Evolutionary conservation across 2,797 vertebrate genomes (phyloP).

Genomic region (Falco peregrinus): DNA sequence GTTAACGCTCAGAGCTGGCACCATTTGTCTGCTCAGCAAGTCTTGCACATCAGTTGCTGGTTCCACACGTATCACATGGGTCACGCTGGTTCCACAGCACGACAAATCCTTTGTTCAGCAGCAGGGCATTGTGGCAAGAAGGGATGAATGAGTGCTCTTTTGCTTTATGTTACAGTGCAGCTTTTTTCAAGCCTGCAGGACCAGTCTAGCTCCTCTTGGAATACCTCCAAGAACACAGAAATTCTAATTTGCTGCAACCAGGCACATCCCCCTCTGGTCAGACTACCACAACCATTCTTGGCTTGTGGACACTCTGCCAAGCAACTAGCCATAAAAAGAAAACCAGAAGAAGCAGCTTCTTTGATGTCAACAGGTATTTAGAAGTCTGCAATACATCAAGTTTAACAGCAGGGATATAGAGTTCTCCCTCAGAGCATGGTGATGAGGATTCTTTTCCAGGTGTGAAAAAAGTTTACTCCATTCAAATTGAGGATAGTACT

Average conservation of each 20-base stretch:
- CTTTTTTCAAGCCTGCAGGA: background rate
- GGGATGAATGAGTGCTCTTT: background rate
- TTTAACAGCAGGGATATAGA: background rate
- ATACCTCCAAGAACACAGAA: background rate
- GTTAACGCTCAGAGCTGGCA: background rate
- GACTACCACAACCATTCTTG: background rate
- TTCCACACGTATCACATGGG: background rate
- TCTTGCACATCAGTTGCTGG: background rate
- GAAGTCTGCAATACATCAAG: background rate
- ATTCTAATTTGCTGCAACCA: background rate
- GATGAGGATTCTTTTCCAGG: background rate
- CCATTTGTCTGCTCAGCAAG: background rate
- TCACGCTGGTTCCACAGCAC: background rate
- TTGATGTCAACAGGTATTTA: background rate
- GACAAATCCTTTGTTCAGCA: background rate
- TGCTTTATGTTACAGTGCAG: background rate
- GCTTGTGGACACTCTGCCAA: background rate
- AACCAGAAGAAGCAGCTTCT: background rate
- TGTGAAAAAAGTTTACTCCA: background rate
- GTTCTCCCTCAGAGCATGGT: accelerated
- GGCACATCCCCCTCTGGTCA: background rate
- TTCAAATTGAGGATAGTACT: background rate
- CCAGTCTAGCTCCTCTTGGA: background rate
- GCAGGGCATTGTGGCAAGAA: no score
- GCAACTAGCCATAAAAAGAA: background rate